Evolutionary conservation across 2,888 invertebrate species (phyloP).

Genomic region (Blastobasis lacticolella): DNA sequence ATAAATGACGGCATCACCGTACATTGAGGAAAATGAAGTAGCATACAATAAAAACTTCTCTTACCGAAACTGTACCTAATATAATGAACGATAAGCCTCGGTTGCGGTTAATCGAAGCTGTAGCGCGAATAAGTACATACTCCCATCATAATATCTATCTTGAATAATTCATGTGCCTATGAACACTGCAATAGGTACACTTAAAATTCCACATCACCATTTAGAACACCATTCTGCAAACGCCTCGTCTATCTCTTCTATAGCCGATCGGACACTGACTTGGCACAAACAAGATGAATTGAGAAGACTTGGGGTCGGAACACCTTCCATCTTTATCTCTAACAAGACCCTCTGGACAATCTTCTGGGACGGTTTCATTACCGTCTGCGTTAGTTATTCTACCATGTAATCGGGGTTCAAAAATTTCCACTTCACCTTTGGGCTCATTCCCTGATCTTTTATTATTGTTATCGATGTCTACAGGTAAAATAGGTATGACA

Average conservation of each 20-base stretch:
- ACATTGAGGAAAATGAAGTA: too few relatives aligned
- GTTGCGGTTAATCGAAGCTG: too few relatives aligned
- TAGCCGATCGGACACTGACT: constrained; percentile 53
- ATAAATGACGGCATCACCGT: too few relatives aligned
- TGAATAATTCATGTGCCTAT: too few relatives aligned
- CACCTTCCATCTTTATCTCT: constrained; percentile 35
- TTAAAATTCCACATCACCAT: too few relatives aligned
- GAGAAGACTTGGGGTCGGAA: constrained; percentile 27
- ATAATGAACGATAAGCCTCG: too few relatives aligned
- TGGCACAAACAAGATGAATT: constrained; percentile 47
- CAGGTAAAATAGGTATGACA: background rate
- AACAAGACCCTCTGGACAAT: constrained; percentile 35
- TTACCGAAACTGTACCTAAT: too few relatives aligned
- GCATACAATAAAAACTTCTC: too few relatives aligned
- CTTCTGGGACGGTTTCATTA: constrained; percentile 1
- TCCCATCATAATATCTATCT: too few relatives aligned
- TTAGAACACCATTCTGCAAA: constrained; percentile 38
- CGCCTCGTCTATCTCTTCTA: constrained; percentile 42
- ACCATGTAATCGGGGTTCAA: constrained; percentile 48
- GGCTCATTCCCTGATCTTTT: constrained; percentile 17
- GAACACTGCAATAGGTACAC: too few relatives aligned
- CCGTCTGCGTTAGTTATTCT: constrained; percentile 7
- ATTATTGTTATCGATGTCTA: background rate
- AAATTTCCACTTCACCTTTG: constrained; percentile 48
- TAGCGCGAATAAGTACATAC: too few relatives aligned